Evolutionary conservation across 1,140 invertebrate genomes (phyloP), one percentile per base, ranked within the genome.

Genomic region (Lordiphosa clarofinis): DNA sequence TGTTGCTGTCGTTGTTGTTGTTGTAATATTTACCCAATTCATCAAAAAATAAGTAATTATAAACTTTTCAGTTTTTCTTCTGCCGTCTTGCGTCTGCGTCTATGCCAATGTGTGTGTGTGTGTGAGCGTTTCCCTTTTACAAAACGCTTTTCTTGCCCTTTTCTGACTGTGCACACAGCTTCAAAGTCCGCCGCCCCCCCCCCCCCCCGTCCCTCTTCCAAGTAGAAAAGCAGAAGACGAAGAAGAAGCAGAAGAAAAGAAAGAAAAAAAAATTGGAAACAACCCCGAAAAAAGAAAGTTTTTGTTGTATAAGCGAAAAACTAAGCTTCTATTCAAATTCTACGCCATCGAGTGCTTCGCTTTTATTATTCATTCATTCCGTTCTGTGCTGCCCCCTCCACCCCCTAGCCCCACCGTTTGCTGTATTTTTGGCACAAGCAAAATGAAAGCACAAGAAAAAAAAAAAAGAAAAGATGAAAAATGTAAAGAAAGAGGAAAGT

Each of bases 1-100:
- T 8, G 15, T 15, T 15, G 15, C 3, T 15, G 15, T 4, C 31
- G 4, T 54, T 54, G 39, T 40, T 42, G 21, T 56, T 56, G 38
- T 46, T 56, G 37, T 53, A 84, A 82, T 87, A 87, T 87, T 87
- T 87, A 87, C 84, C 82, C 82, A 87, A 87, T 87, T 87, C 82
- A 87, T 87, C 82, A 87, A 87, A 87, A 87, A 87, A 87, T 87
- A 87, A 87, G 82, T 87, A 87, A 87, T 87, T 87, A 87, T 87
- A 87, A 87, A 87, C 75, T 87, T 87, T 87, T 82, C 73, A 87
- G 76, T 87, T 87, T 87, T 87, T 82, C 62, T 81, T 81, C 71
- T 66, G 60, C 60, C 65, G 61, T 66, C 74, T 72, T 81, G 55
- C 74, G 71, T 81, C 75, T 75, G 73, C 73, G 59, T 63, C 63